phyloP scores from a whole-genome alignment of 2,113 vertebrate genomes.

The Spea multiplicata region DNA sequence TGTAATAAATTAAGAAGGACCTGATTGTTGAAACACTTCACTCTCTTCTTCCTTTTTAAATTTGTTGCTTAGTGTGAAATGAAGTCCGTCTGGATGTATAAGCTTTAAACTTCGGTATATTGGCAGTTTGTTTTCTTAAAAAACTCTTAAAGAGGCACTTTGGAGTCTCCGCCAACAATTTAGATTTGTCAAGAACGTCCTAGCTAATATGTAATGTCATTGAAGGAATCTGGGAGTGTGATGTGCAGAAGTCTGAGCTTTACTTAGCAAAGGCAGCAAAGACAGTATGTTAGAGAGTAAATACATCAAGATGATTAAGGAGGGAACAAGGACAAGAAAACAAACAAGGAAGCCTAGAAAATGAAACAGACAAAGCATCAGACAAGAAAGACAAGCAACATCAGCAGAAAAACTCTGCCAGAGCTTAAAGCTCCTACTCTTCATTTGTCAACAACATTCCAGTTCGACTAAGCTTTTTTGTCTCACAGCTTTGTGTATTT shows the following conservation, averaged over 20 bases:
- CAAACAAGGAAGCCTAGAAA: constrained; percentile 9
- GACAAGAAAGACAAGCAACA: constrained; percentile 14
- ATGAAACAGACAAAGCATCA: constrained; percentile 1
- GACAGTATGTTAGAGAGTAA: constrained; percentile 4
- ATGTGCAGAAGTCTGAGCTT: neutral
- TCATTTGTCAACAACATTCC: constrained; percentile 28
- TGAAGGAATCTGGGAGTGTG: neutral
- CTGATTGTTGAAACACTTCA: too few species aligned
- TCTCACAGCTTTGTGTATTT: constrained; percentile 3
- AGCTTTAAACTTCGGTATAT: too few species aligned
- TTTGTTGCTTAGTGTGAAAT: too few species aligned
- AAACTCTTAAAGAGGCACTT: too few species aligned
- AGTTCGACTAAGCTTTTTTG: constrained; percentile 5
- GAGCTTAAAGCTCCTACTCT: neutral
- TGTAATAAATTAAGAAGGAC: too few species aligned
- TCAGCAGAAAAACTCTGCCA: constrained; percentile 26
- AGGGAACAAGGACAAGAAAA: constrained; percentile 14
- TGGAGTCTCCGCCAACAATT: neutral
- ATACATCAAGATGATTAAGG: constrained; percentile 35
- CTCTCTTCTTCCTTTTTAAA: too few species aligned
- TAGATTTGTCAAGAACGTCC: neutral
- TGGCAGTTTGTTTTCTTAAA: too few species aligned
- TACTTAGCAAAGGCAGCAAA: constrained; percentile 13
- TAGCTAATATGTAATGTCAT: neutral
- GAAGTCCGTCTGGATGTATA: too few species aligned